Evolutionary conservation across 2,888 invertebrate species (phyloP).

Genomic region (Dorcus parallelipipedus): DNA sequence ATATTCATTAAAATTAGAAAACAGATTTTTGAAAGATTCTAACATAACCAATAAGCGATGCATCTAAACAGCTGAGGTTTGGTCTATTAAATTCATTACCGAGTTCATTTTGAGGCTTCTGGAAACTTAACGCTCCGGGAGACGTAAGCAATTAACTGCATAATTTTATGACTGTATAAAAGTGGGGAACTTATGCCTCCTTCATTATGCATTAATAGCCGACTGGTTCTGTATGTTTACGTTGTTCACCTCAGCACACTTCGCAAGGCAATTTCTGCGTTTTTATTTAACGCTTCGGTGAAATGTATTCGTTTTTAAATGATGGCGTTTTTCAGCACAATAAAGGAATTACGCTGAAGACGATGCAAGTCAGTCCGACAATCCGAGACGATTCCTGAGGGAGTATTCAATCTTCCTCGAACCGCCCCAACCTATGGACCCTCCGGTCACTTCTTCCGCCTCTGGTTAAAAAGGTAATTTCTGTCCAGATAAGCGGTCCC

Average conservation of each 20-base stretch:
- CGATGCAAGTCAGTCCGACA: constrained; percentile 24
- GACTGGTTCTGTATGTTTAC: neutral
- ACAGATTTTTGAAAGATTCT: too few species aligned
- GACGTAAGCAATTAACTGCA: constrained; percentile 50
- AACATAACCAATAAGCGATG: neutral
- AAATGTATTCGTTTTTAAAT: too few species aligned
- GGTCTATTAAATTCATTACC: constrained; percentile 39
- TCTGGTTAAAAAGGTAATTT: constrained; percentile 51
- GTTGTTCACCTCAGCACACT: neutral
- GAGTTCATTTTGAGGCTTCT: constrained; percentile 41
- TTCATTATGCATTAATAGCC: neutral
- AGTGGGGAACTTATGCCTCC: constrained; percentile 27
- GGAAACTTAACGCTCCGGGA: constrained; percentile 39
- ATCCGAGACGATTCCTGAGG: constrained; percentile 39
- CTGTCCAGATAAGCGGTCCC: constrained; percentile 43
- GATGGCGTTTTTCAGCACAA: neutral
- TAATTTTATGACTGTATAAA: constrained; percentile 46
- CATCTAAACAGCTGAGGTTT: constrained; percentile 27
- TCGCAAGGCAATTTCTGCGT: too few species aligned
- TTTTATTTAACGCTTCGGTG: too few species aligned
- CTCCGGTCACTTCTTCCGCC: constrained; percentile 44
- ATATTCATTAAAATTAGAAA: too few species aligned
- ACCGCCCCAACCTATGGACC: constrained; percentile 36
- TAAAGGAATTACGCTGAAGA: constrained; percentile 6
- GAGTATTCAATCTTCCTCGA: constrained; percentile 49